Evolutionary conservation across 35 echinoderm and acorn worm genomes (phyloP).

Genomic region (Lytechinus variegatus): DNA sequence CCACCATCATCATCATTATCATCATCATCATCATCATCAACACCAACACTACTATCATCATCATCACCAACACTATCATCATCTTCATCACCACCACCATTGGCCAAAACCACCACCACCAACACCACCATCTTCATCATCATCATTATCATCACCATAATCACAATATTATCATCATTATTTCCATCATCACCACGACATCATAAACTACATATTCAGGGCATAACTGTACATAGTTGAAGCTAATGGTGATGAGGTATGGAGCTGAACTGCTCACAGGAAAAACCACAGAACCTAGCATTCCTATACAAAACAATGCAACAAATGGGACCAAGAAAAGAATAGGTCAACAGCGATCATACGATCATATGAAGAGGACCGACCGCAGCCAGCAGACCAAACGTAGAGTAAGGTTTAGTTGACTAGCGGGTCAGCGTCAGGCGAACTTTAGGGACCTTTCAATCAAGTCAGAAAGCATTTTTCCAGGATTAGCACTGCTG

Average conservation of each 20-base stretch:
- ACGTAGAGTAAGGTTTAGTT: not conserved
- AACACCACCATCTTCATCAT: not conserved
- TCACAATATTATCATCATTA: too few relatives aligned
- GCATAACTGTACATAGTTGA: too few relatives aligned
- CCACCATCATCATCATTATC: too few relatives aligned
- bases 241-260: too few relatives aligned
- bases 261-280: not conserved
- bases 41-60: too few relatives aligned
- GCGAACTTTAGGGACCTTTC: conserved; percentile 37
- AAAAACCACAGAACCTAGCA: not conserved
- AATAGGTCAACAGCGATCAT: not conserved
- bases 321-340: not conserved
- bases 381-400: not conserved
- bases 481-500: conserved; percentile 42
- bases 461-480: conserved; percentile 44
- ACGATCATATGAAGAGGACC: not conserved
- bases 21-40: too few relatives aligned
- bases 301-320: not conserved
- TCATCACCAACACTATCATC: not conserved
- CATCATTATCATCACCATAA: not conserved
- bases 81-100: not conserved
- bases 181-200: too few relatives aligned
- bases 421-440: conserved; percentile 1
- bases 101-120: not conserved
- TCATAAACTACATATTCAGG: too few relatives aligned